Conservation (phyloP, 2,888 invertebrate species). For the Cerceris rybyensis region DNA sequence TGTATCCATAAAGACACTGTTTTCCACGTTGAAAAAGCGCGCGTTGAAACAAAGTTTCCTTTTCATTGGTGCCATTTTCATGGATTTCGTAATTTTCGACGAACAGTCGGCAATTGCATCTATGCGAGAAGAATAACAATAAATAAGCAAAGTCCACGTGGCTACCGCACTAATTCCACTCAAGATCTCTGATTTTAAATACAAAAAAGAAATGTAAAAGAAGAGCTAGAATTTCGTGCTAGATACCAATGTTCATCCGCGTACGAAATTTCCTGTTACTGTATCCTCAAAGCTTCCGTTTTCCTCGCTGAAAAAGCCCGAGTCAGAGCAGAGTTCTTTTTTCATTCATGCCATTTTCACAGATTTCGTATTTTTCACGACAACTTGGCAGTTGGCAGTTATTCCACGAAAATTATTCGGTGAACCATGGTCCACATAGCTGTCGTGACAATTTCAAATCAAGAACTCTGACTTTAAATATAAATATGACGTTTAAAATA, state of each 20-base stretch:
- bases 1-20: too few species aligned
- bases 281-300: too few species aligned
- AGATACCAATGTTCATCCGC: too few species aligned
- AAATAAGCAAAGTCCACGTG: slow-evolving; percentile 4
- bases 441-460: too few species aligned
- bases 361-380: slow-evolving; percentile 2
- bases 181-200: too few species aligned
- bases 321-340: too few species aligned
- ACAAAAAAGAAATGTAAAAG: too few species aligned
- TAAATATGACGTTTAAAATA: too few species aligned
- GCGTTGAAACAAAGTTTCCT: neutral
- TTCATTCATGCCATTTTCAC: neutral
- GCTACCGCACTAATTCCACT: neutral
- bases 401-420: neutral
- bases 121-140: slow-evolving; percentile 6
- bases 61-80: neutral
- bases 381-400: neutral
- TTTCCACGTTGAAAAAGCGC: neutral
- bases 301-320: too few species aligned
- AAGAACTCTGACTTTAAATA: too few species aligned
- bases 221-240: too few species aligned
- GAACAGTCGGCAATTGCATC: slow-evolving; percentile 6
- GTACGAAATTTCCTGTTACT: too few species aligned
- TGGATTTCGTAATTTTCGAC: neutral
- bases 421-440: neutral